phyloP scores from a whole-genome alignment of 2,113 vertebrate genomes.

The Desmodus rotundus region DNA sequence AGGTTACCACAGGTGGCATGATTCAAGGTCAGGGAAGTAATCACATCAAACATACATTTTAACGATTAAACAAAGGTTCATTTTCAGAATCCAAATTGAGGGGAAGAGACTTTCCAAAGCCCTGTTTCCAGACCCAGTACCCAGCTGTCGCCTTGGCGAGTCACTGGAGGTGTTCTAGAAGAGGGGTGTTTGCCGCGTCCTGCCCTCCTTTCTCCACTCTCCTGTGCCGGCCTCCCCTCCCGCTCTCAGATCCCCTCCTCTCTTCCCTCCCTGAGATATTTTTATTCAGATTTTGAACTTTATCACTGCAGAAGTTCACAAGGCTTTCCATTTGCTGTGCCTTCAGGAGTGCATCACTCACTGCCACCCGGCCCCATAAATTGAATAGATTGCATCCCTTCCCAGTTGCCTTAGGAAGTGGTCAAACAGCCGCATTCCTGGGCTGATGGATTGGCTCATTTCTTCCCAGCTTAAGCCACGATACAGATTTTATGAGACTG shows the following conservation, averaged over 20 bases:
- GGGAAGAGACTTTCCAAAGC: background rate
- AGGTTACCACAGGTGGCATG: slow-evolving; percentile 77
- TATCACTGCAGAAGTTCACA: slow-evolving; percentile 64
- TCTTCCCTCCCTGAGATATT: background rate
- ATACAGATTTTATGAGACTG: slow-evolving; percentile 80
- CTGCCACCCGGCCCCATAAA: slow-evolving; percentile 76
- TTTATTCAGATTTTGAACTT: slow-evolving; percentile 69
- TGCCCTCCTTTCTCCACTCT: background rate
- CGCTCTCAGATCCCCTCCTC: background rate
- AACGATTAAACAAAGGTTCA: slow-evolving; percentile 60
- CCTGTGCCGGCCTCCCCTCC: background rate
- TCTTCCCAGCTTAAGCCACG: slow-evolving; percentile 78
- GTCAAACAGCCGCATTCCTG: slow-evolving; percentile 83
- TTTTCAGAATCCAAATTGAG: slow-evolving; percentile 62
- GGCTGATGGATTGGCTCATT: slow-evolving; percentile 80
- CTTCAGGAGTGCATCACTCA: slow-evolving; percentile 66
- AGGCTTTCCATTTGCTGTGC: slow-evolving; percentile 74
- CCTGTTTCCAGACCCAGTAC: slow-evolving; percentile 2
- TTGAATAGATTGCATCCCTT: slow-evolving; percentile 81
- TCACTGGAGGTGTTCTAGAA: background rate
- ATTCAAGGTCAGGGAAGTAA: slow-evolving; percentile 73
- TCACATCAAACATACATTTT: slow-evolving; percentile 73
- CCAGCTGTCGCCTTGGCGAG: background rate
- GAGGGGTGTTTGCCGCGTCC: background rate
- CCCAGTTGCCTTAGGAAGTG: slow-evolving; percentile 81